Base-by-base conservation (phyloP, 1,140 invertebrate species). In the Lasioglossum albipes region DNA sequence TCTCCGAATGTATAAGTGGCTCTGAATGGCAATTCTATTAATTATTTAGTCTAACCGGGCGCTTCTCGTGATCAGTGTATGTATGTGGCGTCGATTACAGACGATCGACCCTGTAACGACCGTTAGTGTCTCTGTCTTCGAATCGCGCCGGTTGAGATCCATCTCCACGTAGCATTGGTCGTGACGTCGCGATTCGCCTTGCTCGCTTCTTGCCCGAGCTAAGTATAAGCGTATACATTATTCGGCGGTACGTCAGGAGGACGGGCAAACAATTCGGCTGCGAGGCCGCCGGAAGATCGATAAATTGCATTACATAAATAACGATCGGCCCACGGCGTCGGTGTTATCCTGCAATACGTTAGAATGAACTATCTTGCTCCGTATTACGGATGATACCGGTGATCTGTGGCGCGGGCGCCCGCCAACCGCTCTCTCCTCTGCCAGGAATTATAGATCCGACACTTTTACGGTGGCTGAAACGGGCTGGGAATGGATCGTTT, bases 291-390 rank as follows among this genome's bases (percentile, higher is more conserved):
- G 41, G 41, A 16, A 22, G 59, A 78, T 78, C 76, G 59, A 78
- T 78, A 78, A 78, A 78, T 78, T 52, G 76, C 52, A 72, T 78
- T 78, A 72, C 68, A 72, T 72, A 71, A 78, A 78, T 78, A 78
- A 78, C 59, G 59, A 64, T 72, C 31, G 68, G 27, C 49, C 16
- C 59, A 59, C 62, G 66, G 59, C 68, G 59, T 71, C 76, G 59
- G 64, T 78, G 76, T 72, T 78, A 78, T 78, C 76, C 68, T 5
- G 45, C 68, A 16, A 78, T 72, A 78, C 76, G 76, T 78, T 78
- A 78, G 45, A 78, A 64, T 64, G 76, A 78, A 16, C 68, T 78
- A 78, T 78, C 76, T 78, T 42, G 59, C 68, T n/a, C 13, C 59
- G 76, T 72, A 72, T 78, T 62, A 42, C 68, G 76, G 59, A 72